These are phyloP conservation scores for Merluccius polli DNA, from an alignment of 2,797 vertebrate species.

Conservation along the genomic window DNA sequence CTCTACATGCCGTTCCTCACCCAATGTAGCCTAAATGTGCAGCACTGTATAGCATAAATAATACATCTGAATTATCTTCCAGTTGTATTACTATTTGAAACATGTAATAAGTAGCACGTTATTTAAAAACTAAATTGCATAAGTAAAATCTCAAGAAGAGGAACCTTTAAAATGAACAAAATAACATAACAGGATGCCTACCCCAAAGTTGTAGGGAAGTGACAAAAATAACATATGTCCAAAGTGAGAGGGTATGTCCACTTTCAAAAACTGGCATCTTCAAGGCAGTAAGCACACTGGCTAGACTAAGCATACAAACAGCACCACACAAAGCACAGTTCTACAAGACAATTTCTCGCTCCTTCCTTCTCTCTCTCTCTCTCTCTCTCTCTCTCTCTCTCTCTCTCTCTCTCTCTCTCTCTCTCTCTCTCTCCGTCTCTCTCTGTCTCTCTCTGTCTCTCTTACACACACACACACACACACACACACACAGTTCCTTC, in stretches of 20 bases:
- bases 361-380: neutral
- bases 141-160: neutral
- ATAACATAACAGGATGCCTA: constrained; percentile 28
- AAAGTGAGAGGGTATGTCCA: constrained; percentile 23
- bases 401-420: neutral
- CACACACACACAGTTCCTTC: constrained; percentile 21
- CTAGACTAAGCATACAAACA: constrained; percentile 5
- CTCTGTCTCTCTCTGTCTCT: constrained; percentile 10
- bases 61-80: neutral
- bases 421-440: neutral
- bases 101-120: neutral
- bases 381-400: neutral
- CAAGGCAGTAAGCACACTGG: constrained; percentile 25
- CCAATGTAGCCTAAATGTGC: too few relatives aligned
- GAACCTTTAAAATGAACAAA: neutral
- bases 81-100: neutral
- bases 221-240: constrained; percentile 43
- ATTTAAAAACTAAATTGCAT: neutral
- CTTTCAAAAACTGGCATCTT: constrained; percentile 48
- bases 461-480: constrained; percentile 11
- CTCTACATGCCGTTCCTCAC: too few relatives aligned
- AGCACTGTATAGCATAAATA: neutral
- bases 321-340: neutral
- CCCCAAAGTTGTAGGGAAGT: constrained; percentile 45
- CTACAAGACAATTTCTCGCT: neutral